These are phyloP conservation scores for Hippotragus niger DNA, from an alignment of 2,113 vertebrate species.

Conservation along the genomic window DNA sequence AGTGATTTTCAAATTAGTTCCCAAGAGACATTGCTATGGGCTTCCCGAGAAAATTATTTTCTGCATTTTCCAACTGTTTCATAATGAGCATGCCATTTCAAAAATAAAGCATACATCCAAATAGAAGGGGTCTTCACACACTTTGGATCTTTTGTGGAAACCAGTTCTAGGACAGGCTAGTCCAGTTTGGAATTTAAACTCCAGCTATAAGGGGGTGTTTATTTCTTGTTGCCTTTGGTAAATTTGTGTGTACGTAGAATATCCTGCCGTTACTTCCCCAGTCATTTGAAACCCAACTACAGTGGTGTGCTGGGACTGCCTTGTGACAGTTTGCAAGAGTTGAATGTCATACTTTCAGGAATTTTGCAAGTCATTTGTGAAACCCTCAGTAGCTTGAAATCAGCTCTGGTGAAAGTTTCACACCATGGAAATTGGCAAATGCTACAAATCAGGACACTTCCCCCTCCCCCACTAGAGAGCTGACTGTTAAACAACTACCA, in stretches of 20 bases:
- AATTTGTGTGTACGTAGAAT: not conserved
- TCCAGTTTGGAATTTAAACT: not conserved
- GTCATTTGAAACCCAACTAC: not conserved
- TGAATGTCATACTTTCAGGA: not conserved
- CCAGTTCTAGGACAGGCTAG: not conserved
- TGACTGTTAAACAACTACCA: not conserved
- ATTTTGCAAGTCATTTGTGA: not conserved
- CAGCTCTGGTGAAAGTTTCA: not conserved
- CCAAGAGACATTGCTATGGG: not conserved
- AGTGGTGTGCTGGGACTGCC: not conserved
- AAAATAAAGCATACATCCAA: not conserved
- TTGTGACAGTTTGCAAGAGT: not conserved
- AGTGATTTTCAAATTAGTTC: not conserved
- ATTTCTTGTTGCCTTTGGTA: not conserved
- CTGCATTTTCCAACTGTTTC: not conserved
- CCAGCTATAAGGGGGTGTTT: not conserved
- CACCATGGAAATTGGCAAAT: slow-evolving; percentile 12
- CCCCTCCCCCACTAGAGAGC: not conserved
- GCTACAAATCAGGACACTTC: not conserved
- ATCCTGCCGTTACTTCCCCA: not conserved
- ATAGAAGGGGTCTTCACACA: not conserved
- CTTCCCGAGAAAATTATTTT: not conserved
- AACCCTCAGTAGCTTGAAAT: not conserved
- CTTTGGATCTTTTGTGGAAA: not conserved
- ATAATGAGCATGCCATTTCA: not conserved